Percentiles rank a stretch among this genome's conserved stretches.
Evolutionary conservation across 2,797 vertebrate genomes (phyloP).

Genomic region (Clamator glandarius): DNA sequence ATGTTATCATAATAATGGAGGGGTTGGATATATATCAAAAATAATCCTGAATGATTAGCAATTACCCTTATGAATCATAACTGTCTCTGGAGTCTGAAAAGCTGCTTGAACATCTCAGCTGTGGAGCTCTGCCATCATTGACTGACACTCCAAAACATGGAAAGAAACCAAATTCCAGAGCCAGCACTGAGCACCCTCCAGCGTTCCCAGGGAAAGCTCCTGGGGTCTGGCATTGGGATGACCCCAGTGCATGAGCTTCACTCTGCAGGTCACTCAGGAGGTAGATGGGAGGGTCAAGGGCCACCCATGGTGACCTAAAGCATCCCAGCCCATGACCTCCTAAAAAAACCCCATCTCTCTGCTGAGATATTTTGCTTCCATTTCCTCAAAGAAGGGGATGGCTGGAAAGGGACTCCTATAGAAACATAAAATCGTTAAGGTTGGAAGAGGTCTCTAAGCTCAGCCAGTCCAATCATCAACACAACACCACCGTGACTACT

Average conservation of each 20-base stretch:
- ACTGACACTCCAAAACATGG: background rate
- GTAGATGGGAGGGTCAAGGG: background rate
- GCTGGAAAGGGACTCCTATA: background rate
- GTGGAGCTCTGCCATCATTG: background rate
- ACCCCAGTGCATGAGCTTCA: background rate
- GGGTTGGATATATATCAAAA: background rate
- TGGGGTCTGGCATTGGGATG: fast-evolving
- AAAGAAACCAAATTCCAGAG: background rate
- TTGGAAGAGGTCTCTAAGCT: no score
- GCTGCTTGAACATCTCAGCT: background rate
- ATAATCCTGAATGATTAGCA: background rate
- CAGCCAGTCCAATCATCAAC: no score
- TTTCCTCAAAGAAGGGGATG: background rate
- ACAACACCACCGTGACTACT: no score
- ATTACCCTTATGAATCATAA: background rate
- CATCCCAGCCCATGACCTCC: fast-evolving
- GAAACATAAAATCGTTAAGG: no score
- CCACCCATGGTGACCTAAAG: background rate
- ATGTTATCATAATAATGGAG: background rate
- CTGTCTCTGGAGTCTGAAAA: background rate
- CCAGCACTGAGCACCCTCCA: background rate
- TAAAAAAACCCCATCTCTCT: no score
- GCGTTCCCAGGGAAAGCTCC: background rate
- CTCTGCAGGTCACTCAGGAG: fast-evolving
- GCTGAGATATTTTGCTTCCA: background rate